Conservation (phyloP, 2,113 vertebrate species). For the Notechis scutatus region DNA sequence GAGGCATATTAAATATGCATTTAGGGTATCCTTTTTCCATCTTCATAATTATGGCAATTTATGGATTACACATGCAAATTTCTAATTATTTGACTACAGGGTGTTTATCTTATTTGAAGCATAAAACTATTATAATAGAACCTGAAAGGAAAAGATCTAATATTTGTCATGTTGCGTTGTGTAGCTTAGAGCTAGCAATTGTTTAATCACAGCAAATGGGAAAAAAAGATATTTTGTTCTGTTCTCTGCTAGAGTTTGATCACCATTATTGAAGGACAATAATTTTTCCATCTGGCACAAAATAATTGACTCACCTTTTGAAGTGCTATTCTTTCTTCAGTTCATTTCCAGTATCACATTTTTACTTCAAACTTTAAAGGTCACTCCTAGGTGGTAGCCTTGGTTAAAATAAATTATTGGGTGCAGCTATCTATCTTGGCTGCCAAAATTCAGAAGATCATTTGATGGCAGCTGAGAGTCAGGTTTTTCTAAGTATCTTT, state of each 20-base stretch:
- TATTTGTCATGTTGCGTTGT: background rate
- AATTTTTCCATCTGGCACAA: slow-evolving; percentile 2
- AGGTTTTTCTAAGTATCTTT: background rate
- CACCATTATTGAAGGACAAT: background rate
- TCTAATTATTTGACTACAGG: background rate
- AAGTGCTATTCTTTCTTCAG: background rate
- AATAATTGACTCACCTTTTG: slow-evolving; percentile 7
- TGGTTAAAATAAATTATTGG: slow-evolving; percentile 7
- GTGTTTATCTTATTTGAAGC: background rate
- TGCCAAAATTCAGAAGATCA: background rate
- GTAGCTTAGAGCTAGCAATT: background rate
- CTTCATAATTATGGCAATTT: slow-evolving; percentile 4
- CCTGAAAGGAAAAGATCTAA: background rate
- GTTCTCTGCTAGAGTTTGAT: background rate
- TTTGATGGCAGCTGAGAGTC: background rate
- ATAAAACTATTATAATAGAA: background rate
- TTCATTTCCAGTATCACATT: background rate
- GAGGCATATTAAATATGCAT: background rate
- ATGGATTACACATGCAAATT: slow-evolving; percentile 1
- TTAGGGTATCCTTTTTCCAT: background rate
- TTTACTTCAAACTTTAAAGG: background rate
- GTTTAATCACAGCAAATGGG: background rate
- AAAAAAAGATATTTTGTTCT: background rate
- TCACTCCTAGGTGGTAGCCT: background rate
- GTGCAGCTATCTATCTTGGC: background rate